Conservation (phyloP, 2,113 vertebrate species). For the Scomber scombrus region DNA sequence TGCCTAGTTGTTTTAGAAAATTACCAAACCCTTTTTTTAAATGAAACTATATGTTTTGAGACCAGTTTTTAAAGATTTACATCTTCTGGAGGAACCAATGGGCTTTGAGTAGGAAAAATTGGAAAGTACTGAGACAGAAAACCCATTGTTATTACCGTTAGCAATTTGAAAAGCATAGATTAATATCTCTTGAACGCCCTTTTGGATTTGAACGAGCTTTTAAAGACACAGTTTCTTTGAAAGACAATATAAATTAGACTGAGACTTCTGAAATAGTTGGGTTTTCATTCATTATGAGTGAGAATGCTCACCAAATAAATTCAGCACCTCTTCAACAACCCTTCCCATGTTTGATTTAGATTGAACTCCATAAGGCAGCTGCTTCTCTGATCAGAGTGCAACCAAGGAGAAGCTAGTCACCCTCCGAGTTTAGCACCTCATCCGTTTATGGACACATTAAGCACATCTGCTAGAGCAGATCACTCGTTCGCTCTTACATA, state of each 20-base stretch:
- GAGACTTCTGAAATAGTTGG: not conserved
- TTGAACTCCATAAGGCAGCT: not conserved
- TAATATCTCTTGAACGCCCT: not conserved
- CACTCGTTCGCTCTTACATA: conserved; percentile 44
- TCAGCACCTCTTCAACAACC: not conserved
- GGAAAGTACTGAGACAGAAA: not conserved
- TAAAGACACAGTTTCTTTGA: not conserved
- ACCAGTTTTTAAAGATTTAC: not conserved
- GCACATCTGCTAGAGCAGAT: conserved; percentile 50
- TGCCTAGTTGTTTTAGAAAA: too few relatives aligned
- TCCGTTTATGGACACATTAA: conserved; percentile 31
- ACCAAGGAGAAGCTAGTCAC: conserved; percentile 2
- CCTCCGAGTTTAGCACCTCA: conserved; percentile 9
- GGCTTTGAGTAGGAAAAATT: not conserved
- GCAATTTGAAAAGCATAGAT: not conserved
- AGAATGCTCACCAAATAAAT: not conserved
- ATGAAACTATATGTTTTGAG: too few relatives aligned
- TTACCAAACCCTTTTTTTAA: not conserved
- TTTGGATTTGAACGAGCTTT: not conserved
- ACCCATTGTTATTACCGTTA: not conserved
- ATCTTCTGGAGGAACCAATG: not conserved
- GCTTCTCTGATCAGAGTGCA: not conserved
- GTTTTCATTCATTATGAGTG: not conserved
- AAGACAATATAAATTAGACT: not conserved
- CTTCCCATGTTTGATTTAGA: not conserved